Base-by-base conservation (phyloP, 2,113 vertebrate species). In the Elaphurus davidianus region DNA sequence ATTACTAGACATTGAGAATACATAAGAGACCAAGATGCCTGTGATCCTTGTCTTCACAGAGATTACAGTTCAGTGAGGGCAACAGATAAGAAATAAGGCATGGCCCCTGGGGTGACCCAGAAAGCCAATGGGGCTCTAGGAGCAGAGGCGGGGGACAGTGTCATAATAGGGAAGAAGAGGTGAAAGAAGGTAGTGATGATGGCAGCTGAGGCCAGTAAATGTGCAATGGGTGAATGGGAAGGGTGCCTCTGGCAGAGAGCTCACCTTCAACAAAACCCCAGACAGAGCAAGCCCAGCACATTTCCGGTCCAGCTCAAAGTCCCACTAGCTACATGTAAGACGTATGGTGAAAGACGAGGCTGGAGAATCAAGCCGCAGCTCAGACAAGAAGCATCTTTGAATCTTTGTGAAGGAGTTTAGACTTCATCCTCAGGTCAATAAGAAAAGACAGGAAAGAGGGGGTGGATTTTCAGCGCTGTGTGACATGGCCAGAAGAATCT, bases 341-440 rank as follows among this genome's bases (percentile, higher is more conserved):
- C 2, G 0, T 3, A 30, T 0, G 6, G n/a, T 12, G 1, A 45
- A 40, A 84, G 55, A 19, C 1, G 4, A 36, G 17, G 33, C 11
- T 62, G 19, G 59, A 59, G 47, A 17, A 5, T 3, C 9, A 21
- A 30, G 36, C 36, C 40, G 79, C 25, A 4, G 10, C 30, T 59
- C 40, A 54, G 14, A 23, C 0, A 13, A 28, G 79, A 54, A 27
- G 23, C n/a, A 6, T 47, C 36, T 62, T 30, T 16, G 4, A 43
- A 10, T 52, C 62, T 64, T 83, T 9, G 0, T 5, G 7, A 16
- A 54, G 43, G 36, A 84, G 60, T 83, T 19, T 33, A 28, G 19
- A n/a, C n/a, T 62, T 54, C 3, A 12, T 17, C 30, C 23, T 82
- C 4, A 1, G 15, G 43, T 36, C 54, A 23, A 16, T 13, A 40